Percentiles rank a stretch among this genome's conserved stretches.
Conservation (phyloP, 92 coral and sea anemone genomes). For the Porites divaricata region DNA sequence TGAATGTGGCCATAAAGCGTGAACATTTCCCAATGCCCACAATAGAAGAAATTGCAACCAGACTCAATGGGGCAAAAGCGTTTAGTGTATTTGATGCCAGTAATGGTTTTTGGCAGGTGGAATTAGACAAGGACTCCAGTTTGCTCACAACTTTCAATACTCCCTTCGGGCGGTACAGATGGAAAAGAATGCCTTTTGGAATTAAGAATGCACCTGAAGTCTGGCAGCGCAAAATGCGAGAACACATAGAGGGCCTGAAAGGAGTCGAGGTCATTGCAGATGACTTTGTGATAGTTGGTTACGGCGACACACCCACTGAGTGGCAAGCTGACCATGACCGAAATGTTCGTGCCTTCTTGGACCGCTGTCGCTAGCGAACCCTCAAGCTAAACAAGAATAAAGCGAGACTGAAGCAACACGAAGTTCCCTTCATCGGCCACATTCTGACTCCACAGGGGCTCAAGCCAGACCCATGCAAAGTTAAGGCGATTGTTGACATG, state of each 20-base stretch:
- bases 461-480: constrained; percentile 62
- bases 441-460: constrained; percentile 47
- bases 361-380: constrained; percentile 41
- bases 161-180: constrained; percentile 42
- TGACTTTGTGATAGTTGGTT: constrained; percentile 45
- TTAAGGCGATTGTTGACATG: constrained; percentile 60
- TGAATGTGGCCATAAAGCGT: constrained; percentile 51
- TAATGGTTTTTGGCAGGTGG: constrained; percentile 60
- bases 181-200: constrained; percentile 52
- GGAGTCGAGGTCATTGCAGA: constrained; percentile 59
- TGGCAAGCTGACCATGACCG: constrained; percentile 38
- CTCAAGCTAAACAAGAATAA: constrained; percentile 56
- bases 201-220: constrained; percentile 48
- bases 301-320: constrained; percentile 29
- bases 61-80: constrained; percentile 50
- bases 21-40: constrained; percentile 65
- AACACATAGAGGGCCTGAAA: constrained; percentile 48
- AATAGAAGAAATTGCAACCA: constrained; percentile 47
- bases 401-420: constrained; percentile 34
- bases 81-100: constrained; percentile 59
- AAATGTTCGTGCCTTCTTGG: constrained; percentile 35
- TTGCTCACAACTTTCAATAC: constrained; percentile 44
- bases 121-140: constrained; percentile 41
- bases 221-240: constrained; percentile 57
- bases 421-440: constrained; percentile 60